Evolutionary conservation across 2,113 vertebrate species (phyloP).

Genomic region (Halcyon malimbica): DNA sequence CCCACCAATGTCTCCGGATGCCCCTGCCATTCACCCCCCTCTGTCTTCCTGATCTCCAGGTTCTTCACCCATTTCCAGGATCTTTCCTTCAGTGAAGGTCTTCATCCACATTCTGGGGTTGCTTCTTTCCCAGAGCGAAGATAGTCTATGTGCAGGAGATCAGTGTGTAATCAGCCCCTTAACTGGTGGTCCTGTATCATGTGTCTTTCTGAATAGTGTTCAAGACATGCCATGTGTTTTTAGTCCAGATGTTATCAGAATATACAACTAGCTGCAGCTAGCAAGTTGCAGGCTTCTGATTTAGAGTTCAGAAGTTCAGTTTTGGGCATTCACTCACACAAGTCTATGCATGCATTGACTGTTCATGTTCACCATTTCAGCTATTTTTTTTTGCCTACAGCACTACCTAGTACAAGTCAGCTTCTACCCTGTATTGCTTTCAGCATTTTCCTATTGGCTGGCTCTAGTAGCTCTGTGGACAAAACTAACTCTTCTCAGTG

Average conservation of each 20-base stretch:
- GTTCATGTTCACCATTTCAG: neutral
- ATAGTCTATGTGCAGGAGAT: neutral
- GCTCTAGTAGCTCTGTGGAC: neutral
- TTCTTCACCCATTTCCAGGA: neutral
- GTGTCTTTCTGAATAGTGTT: neutral
- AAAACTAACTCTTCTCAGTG: neutral
- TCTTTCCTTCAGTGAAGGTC: neutral
- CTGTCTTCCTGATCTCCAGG: too few species aligned
- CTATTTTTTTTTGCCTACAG: neutral
- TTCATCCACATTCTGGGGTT: neutral
- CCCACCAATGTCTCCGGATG: neutral
- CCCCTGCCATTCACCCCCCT: neutral
- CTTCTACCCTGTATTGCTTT: neutral
- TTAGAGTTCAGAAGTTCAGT: neutral
- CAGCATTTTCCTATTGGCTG: neutral
- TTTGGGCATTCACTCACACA: neutral
- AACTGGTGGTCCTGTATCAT: neutral
- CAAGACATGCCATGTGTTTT: neutral
- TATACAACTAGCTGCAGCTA: neutral
- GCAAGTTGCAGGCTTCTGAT: neutral
- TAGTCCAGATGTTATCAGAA: neutral
- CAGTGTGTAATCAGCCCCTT: neutral
- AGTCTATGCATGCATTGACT: fast-evolving
- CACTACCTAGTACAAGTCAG: neutral
- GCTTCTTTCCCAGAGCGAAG: neutral